phyloP scores from a whole-genome alignment of 2,888 invertebrate species.

The Mythimna albipuncta region DNA sequence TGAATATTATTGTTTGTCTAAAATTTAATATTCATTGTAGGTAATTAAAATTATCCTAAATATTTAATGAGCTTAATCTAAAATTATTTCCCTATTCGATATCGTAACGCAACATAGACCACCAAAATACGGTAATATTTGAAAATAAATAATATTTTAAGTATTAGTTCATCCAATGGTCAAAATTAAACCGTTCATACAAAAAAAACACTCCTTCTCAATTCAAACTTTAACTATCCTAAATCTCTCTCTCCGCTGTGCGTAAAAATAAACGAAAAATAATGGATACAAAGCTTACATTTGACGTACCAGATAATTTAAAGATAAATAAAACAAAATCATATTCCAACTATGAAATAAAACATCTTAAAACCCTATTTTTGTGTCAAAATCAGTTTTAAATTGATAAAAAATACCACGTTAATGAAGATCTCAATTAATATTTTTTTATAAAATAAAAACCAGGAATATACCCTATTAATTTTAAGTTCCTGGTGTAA shows the following conservation, averaged over 20 bases:
- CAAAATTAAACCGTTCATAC: neutral
- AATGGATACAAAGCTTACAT: neutral
- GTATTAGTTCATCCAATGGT: neutral
- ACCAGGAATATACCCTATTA: too few relatives aligned
- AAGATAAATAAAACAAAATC: neutral
- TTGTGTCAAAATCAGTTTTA: too few relatives aligned
- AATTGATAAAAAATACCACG: too few relatives aligned
- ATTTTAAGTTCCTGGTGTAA: too few relatives aligned
- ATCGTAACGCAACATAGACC: neutral
- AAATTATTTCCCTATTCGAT: neutral
- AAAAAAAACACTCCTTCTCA: neutral
- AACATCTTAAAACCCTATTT: too few relatives aligned
- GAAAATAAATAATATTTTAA: neutral
- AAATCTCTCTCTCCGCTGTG: neutral
- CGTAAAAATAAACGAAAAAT: neutral
- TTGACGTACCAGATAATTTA: neutral
- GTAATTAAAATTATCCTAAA: slow-evolving; percentile 13
- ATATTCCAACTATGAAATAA: neutral
- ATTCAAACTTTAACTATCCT: neutral
- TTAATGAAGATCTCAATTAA: too few relatives aligned
- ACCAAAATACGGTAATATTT: slow-evolving; percentile 2
- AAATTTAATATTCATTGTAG: neutral
- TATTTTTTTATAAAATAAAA: too few relatives aligned
- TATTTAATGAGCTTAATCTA: neutral
- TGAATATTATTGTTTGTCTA: neutral